Percentiles rank a stretch among this genome's conserved stretches.
These are phyloP conservation scores for Solea senegalensis DNA, from an alignment of 2,113 vertebrate species.

Conservation along the genomic window DNA sequence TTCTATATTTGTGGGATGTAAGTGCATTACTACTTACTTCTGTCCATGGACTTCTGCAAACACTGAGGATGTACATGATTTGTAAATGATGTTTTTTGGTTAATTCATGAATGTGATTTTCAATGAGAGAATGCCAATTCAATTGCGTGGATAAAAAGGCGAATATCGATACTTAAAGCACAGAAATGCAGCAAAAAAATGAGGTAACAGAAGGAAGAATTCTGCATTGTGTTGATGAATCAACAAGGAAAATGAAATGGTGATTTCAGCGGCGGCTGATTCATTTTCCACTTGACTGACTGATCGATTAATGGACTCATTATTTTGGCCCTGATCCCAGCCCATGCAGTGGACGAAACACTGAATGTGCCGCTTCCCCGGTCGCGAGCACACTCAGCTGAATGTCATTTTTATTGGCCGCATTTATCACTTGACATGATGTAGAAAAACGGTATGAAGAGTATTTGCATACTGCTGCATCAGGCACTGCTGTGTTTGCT, in stretches of 20 bases:
- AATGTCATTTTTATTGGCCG: slow-evolving; percentile 52
- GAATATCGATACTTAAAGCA: no score
- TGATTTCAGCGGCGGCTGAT: neutral
- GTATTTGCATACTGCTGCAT: slow-evolving; percentile 74
- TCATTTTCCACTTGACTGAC: neutral
- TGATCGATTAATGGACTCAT: neutral
- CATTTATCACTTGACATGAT: slow-evolving; percentile 55
- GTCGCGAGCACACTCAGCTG: slow-evolving; percentile 22
- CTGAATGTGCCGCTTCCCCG: slow-evolving; percentile 8
- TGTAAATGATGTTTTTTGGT: no score
- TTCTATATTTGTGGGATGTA: no score
- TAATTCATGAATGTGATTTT: no score
- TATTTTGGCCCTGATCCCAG: slow-evolving; percentile 7
- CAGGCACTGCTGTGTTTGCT: slow-evolving; percentile 51
- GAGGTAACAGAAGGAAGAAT: neutral
- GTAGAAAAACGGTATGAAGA: slow-evolving; percentile 23
- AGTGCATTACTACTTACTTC: no score
- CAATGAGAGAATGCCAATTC: no score
- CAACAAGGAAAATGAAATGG: neutral
- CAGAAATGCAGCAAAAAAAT: neutral
- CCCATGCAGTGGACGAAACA: slow-evolving; percentile 3
- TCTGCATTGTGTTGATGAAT: neutral
- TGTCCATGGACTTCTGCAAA: no score
- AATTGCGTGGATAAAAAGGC: no score
- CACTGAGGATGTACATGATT: no score